Evolutionary conservation across 2,113 vertebrate genomes (phyloP).

Genomic region (Tor tambroides): DNA sequence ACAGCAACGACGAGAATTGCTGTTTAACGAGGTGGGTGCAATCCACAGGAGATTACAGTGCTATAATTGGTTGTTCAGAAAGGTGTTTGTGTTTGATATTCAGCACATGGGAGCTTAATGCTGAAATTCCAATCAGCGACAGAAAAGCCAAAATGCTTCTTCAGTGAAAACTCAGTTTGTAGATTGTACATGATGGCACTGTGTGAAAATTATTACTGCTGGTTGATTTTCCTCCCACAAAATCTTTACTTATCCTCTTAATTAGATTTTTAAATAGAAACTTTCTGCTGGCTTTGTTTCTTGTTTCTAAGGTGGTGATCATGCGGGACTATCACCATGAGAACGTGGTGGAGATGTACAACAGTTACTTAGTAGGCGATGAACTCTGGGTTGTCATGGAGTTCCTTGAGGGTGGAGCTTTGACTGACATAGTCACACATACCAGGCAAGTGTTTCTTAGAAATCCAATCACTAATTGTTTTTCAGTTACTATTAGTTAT

Average conservation of each 20-base stretch:
- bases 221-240: background rate
- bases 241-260: background rate
- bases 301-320: conserved; percentile 86
- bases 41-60: background rate
- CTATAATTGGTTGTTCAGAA: background rate
- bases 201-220: background rate
- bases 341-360: conserved; percentile 98
- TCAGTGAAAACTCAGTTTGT: background rate
- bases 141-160: background rate
- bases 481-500: background rate
- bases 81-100: background rate
- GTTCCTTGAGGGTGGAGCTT: conserved; percentile 92
- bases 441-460: conserved; percentile 78
- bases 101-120: background rate
- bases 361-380: conserved; percentile 96
- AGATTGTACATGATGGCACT: background rate
- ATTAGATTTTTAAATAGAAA: background rate
- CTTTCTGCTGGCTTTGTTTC: background rate
- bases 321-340: conserved; percentile 98
- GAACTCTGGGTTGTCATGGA: conserved; percentile 99
- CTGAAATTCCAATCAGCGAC: background rate
- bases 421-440: conserved; percentile 96
- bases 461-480: background rate
- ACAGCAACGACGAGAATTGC: conserved; percentile 91
- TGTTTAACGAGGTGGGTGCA: conserved; percentile 88